Base-by-base conservation (phyloP, 2,797 vertebrate species). In the Clarias platycephalus region DNA sequence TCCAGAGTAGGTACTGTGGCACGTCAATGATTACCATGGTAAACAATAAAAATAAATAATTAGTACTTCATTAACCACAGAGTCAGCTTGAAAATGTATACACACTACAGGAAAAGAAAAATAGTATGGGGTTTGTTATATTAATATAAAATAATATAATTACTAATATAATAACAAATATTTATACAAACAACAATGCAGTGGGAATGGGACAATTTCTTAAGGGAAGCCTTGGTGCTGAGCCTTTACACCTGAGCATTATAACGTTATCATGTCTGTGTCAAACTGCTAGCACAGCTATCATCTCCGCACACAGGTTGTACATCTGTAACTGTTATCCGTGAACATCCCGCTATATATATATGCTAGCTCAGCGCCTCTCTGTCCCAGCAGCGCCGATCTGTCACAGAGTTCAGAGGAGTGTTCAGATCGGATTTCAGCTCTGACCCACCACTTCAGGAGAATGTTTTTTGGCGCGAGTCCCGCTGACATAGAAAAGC, bases 401-500 rank as follows among this genome's bases (percentile, higher is more conserved):
- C 10, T 49, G 44, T 6, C 64, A 62, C 20, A 3, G 2, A 22
- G 80, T 75, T 74, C 68, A 44, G 22, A 55, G 34, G 49, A 15
- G 64, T 0, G 37, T 64, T 28, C 57, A 0, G 24, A 44, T n/a
- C 22, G 15, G 55, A 0, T 37, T 80, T 83, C 31, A 80, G 49
- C 13, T 28, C 70, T 72, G 70, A 72, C 70, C 12, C 40, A 16
- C 10, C 28, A 60, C 26, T 53, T 57, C 40, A 8, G 64, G 53
- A 70, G 71, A 81, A 0, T 4, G 26, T 6, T 76, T 63, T 68
- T 81, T 83, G 81, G 20, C 75, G 22, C 10, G 18, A 24, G 75
- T 34, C 0, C 10, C 20, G 37, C 24, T 83, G 70, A 64, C 22
- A 24, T 68, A 68, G 8, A 86, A 10, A 60, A 58, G 9, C 62